A percentile compares a stretch with the other conserved stretches of the same genome.
These are phyloP conservation scores for Caradrina clavipalpis DNA, from an alignment of 2,888 invertebrate species.

Conservation along the genomic window DNA sequence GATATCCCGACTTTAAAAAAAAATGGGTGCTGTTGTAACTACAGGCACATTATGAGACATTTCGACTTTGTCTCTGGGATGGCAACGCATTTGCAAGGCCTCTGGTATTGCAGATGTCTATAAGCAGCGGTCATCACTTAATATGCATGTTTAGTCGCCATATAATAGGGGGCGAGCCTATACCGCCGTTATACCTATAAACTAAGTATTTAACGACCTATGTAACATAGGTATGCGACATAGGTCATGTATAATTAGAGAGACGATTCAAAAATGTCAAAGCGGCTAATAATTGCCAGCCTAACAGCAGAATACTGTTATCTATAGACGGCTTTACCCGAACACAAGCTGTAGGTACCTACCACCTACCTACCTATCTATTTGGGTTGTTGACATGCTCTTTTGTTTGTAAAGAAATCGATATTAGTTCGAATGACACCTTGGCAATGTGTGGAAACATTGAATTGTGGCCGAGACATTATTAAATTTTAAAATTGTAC, in stretches of 20 bases:
- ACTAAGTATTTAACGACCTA: too few species aligned
- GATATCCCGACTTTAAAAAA: too few species aligned
- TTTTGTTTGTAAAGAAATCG: slow-evolving; percentile 67
- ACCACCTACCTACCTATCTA: neutral
- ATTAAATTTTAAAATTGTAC: neutral
- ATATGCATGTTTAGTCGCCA: too few species aligned
- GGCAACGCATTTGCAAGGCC: too few species aligned
- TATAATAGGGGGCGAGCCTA: too few species aligned
- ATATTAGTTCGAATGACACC: slow-evolving; percentile 60
- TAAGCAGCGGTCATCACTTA: too few species aligned
- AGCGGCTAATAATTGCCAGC: slow-evolving; percentile 16
- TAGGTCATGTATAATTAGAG: slow-evolving; percentile 1
- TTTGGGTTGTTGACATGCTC: slow-evolving; percentile 67
- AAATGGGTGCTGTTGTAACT: too few species aligned
- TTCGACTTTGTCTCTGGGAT: too few species aligned
- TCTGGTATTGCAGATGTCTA: too few species aligned
- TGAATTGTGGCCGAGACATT: neutral
- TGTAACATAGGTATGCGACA: too few species aligned
- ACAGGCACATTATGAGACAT: too few species aligned
- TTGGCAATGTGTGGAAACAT: slow-evolving; percentile 25
- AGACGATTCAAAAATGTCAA: slow-evolving; percentile 5
- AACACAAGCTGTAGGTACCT: slow-evolving; percentile 21
- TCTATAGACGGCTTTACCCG: slow-evolving; percentile 29
- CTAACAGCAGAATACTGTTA: slow-evolving; percentile 26
- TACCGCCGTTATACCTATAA: too few species aligned